Base-by-base conservation (phyloP, 2,888 invertebrate genomes). In the Plemyria rubiginata region DNA sequence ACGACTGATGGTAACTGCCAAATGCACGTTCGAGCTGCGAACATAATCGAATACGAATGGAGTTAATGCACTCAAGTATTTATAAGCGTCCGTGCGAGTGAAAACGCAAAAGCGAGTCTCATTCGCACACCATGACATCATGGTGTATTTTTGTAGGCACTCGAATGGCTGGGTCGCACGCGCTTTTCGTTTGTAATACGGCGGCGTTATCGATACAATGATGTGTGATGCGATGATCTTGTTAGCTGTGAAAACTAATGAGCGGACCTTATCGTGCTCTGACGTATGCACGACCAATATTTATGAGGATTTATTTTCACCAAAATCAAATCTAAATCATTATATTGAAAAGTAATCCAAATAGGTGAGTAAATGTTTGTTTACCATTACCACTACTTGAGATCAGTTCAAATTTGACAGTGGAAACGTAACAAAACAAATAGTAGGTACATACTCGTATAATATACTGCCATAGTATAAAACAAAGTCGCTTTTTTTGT, bases 41-140 rank as follows among this genome's bases (percentile, higher is more conserved):
- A 70, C 60, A 76, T 80, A 81, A 82, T 85, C 79, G 77, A 81
- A 83, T 75, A 76, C 77, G 79, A 84, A 84, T 85, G 81, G 75
- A 88, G 87, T 88, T 88, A 90, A 88, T 88, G 84, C 85, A 87
- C 79, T 87, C 76, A 75, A 77, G 80, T 89, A 78, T 77, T 85
- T 87, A 85, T 83, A 85, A 83, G 81, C 80, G 78, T 76, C 77
- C 76, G 78, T 72, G 80, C 72, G 83, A 85, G 69, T 74, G 75
- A 77, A 74, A 73, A 67, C 67, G 67, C 61, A 62, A 60, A 67
- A 68, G 65, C 46, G 56, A 54, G 71, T 87, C 86, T 85, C 87
- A 61, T 71, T 90, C 87, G 79, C 85, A 81, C 90, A 86, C 88
- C 88, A 90, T 92, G 92, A 92, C 90, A 89, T 92, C 92, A 92